phyloP scores from a whole-genome alignment of 92 coral and sea anemone genomes.

The Palythoa grandis region DNA sequence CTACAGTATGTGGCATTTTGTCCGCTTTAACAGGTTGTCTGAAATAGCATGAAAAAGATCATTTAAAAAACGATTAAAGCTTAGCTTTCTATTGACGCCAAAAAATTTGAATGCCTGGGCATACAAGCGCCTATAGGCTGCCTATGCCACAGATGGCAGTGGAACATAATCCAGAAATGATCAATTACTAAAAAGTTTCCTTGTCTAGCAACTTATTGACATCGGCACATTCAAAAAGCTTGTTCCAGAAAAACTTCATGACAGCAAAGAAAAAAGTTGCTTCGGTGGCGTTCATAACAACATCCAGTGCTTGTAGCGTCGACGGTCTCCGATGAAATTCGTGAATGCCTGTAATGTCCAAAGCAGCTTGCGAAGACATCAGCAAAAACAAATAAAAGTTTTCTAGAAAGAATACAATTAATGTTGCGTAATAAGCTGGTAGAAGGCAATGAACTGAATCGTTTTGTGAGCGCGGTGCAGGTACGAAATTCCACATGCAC shows the following conservation, averaged over 20 bases:
- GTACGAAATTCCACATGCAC: constrained; percentile 84
- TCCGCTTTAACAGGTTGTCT: too few species aligned
- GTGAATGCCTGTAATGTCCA: constrained; percentile 87
- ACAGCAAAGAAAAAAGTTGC: constrained; percentile 86
- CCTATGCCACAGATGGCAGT: too few species aligned
- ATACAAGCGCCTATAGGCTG: too few species aligned
- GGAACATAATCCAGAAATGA: neutral
- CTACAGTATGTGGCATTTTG: too few species aligned
- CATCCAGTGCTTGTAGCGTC: constrained; percentile 76
- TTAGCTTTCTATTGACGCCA: too few species aligned
- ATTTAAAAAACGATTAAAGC: too few species aligned
- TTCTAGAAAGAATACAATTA: constrained; percentile 76
- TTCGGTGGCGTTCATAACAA: constrained; percentile 83
- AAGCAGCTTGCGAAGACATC: constrained; percentile 91
- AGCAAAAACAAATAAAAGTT: constrained; percentile 75
- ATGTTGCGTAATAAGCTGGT: constrained; percentile 54
- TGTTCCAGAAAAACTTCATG: constrained; percentile 90
- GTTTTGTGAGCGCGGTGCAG: constrained; percentile 61
- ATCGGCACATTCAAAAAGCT: constrained; percentile 69
- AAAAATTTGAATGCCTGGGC: too few species aligned
- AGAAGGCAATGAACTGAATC: constrained; percentile 49
- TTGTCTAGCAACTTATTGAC: constrained; percentile 64
- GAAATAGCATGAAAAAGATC: too few species aligned
- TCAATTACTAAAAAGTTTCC: constrained; percentile 57
- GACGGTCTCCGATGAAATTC: constrained; percentile 76